Evolutionary conservation across 1,140 invertebrate species (phyloP).

Genomic region (Luehdorfia chinensis): DNA sequence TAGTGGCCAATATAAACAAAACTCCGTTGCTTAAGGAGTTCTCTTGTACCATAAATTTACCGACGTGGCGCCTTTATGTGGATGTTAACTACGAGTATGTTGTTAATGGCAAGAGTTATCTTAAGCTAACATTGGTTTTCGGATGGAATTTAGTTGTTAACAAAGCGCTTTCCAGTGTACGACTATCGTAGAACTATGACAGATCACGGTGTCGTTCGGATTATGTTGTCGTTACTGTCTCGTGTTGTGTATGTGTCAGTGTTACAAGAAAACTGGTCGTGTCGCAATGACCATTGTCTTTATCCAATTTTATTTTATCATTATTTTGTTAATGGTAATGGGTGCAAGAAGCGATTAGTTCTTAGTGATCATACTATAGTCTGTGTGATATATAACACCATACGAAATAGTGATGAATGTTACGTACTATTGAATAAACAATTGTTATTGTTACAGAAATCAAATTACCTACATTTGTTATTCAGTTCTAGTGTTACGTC

Average conservation of each 20-base stretch:
- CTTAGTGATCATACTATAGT: not conserved
- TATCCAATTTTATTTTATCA: not conserved
- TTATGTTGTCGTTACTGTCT: constrained; percentile 4
- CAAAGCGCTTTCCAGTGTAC: constrained; percentile 19
- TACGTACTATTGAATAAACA: too few species aligned
- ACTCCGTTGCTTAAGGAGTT: not conserved
- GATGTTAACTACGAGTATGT: constrained; percentile 15
- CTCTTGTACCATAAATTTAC: constrained; percentile 1
- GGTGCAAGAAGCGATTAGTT: not conserved
- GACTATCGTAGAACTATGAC: not conserved
- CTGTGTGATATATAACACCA: not conserved
- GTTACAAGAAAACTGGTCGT: not conserved
- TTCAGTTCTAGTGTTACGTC: too few species aligned
- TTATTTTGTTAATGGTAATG: constrained; percentile 5
- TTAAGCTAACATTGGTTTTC: constrained; percentile 17
- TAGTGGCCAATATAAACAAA: too few species aligned
- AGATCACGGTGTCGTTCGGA: constrained; percentile 1
- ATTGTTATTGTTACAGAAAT: too few species aligned
- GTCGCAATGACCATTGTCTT: not conserved
- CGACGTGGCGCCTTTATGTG: constrained; percentile 16
- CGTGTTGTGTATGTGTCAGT: constrained; percentile 9
- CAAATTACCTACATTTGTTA: too few species aligned
- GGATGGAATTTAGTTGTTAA: constrained; percentile 11
- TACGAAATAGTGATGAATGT: too few species aligned
- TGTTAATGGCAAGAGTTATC: constrained; percentile 20